Evolutionary conservation across 2,888 invertebrate genomes (phyloP).

Genomic region (Acleris literana): DNA sequence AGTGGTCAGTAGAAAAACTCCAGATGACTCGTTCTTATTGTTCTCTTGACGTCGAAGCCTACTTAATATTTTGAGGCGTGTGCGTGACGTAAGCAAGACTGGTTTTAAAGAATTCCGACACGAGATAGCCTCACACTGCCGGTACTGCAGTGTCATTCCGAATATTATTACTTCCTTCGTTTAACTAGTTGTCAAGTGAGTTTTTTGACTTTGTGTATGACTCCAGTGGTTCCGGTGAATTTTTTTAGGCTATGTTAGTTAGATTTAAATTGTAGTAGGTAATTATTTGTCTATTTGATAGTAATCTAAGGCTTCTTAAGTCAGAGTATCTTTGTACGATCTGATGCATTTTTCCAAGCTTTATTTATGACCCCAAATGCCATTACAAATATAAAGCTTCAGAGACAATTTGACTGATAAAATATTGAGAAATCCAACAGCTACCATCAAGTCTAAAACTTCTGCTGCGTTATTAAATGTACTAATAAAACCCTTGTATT

Average conservation of each 20-base stretch:
- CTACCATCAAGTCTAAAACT: background rate
- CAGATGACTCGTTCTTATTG: slow-evolving; percentile 9
- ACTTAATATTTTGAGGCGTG: slow-evolving; percentile 35
- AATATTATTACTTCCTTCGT: background rate
- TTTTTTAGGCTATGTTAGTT: too few relatives aligned
- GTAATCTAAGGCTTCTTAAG: too few relatives aligned
- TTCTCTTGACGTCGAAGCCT: slow-evolving; percentile 6
- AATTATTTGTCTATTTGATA: too few relatives aligned
- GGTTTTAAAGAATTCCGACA: slow-evolving; percentile 31
- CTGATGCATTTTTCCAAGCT: too few relatives aligned
- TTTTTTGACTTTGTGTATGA: background rate
- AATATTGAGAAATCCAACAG: background rate
- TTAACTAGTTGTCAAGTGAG: background rate
- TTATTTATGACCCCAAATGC: too few relatives aligned
- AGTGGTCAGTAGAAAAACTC: background rate
- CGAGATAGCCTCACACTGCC: slow-evolving; percentile 12
- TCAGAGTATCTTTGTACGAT: too few relatives aligned
- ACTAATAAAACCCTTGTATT: too few relatives aligned
- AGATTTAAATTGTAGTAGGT: too few relatives aligned
- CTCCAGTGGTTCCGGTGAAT: too few relatives aligned
- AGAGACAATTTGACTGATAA: background rate
- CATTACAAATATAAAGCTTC: too few relatives aligned
- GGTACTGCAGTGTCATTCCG: slow-evolving; percentile 5
- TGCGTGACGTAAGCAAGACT: slow-evolving; percentile 26
- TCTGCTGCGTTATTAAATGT: too few relatives aligned